phyloP scores from a whole-genome alignment of 2,113 vertebrate species.

The Aythya baeri region DNA sequence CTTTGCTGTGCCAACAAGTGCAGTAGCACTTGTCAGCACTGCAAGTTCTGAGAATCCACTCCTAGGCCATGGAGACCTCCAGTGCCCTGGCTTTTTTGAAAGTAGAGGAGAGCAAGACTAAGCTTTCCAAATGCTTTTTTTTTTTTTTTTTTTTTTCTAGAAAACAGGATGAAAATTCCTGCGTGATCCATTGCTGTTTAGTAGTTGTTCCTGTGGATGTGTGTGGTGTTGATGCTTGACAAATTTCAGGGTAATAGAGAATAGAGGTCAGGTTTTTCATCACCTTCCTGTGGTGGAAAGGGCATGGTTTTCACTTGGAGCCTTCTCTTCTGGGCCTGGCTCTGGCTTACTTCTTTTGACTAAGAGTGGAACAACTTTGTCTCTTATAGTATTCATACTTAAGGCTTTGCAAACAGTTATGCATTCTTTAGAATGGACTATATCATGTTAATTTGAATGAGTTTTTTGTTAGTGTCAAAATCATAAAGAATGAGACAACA shows the following conservation, averaged over 20 bases:
- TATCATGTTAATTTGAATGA: background rate
- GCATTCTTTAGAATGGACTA: background rate
- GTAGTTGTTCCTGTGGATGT: background rate
- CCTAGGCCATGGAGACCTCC: rapidly evolving
- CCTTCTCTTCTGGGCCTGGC: background rate
- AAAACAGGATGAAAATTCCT: background rate
- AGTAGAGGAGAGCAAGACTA: background rate
- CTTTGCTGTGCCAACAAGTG: background rate
- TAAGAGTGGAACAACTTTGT: background rate
- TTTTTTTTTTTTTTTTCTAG: background rate
- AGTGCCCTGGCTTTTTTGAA: background rate
- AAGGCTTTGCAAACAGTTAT: background rate
- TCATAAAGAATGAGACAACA: rapidly evolving
- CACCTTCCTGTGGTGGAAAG: background rate
- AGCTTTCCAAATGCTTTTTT: background rate
- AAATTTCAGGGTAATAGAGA: background rate
- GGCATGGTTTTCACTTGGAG: too few relatives aligned
- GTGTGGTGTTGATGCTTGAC: background rate
- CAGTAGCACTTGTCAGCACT: rapidly evolving
- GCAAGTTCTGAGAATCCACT: background rate
- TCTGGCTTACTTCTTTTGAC: rapidly evolving
- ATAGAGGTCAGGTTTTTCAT: background rate
- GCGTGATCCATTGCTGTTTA: rapidly evolving
- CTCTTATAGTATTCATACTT: rapidly evolving
- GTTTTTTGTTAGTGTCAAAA: background rate